Conservation (phyloP, 2,113 vertebrate species). For the Pygoscelis antarcticus region DNA sequence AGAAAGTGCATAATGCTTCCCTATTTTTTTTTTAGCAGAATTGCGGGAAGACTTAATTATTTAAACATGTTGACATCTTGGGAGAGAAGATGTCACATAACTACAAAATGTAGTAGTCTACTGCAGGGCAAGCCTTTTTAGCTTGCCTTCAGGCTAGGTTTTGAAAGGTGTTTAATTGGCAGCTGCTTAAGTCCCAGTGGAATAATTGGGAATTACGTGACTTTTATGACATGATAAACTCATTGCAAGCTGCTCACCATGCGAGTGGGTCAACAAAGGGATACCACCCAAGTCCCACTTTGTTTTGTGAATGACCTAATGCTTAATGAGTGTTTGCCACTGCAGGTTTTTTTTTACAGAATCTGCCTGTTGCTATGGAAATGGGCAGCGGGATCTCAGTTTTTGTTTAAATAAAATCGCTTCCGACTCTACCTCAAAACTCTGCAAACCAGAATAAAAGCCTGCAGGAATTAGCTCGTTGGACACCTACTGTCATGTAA, state of each 20-base stretch:
- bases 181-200: background rate
- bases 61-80: background rate
- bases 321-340: background rate
- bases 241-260: background rate
- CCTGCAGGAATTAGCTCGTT: background rate
- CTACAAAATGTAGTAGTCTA: background rate
- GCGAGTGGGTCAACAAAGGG: background rate
- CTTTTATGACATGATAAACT: background rate
- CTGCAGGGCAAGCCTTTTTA: background rate
- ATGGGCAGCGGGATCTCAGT: background rate
- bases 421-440: background rate
- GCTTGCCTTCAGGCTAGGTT: background rate
- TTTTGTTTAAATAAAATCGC: background rate
- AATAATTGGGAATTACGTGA: background rate
- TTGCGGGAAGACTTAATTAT: background rate
- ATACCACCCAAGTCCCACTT: background rate
- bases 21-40: background rate
- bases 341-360: background rate
- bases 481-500: background rate
- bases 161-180: background rate
- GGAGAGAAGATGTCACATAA: background rate
- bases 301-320: background rate
- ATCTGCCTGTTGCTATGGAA: conserved; percentile 41
- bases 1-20: background rate
- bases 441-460: background rate